Evolutionary conservation across 2,888 invertebrate species (phyloP), one percentile per base, ranked within the genome.

Genomic region (Fabriciana adippe): DNA sequence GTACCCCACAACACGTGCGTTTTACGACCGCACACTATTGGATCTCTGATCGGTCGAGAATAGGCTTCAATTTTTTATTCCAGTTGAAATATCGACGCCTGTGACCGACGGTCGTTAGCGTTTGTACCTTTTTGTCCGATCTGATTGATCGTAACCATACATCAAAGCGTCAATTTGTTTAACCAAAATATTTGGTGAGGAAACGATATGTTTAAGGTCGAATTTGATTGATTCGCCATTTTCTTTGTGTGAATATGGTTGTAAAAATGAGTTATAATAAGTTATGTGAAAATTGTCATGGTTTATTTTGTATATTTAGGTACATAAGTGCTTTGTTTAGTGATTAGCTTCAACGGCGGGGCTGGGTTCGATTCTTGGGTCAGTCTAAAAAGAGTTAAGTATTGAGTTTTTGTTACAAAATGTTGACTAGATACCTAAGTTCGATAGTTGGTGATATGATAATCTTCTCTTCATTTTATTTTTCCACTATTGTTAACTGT

Each of bases 11-110:
- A 85, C 92, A 90, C 86, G 92, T 92, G 92, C 85, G 87, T 88
- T 92, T 92, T 92, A 92, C 88, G 90, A 89, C 79, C 78, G 78
- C 79, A 75, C 84, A 85, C 89, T 88, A 89, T 88, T 87, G 88
- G 82, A 82, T 55, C 54, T 54, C 54, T 55, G 70, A 86, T 82
- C 84, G 85, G 78, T 83, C 85, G 86, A 81, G 84, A 89, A 88
- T 88, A 80, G 80, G 79, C 75, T 76, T 74, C 81, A 79, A 84
- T 86, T 85, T 84, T 87, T 84, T 82, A 80, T 79, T 75, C 66
- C 66, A 74, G 65, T 76, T 85, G 81, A 84, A 78, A 79, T 80
- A 82, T 82, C 75, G 73, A 15, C 50, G 61, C 61, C 41, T 72
- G 74, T 72, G 79, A 69, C 78, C 77, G 79, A 76, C 77, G 74